Conservation (phyloP, 2,888 invertebrate species). For the Trileptium ribeirensis region DNA sequence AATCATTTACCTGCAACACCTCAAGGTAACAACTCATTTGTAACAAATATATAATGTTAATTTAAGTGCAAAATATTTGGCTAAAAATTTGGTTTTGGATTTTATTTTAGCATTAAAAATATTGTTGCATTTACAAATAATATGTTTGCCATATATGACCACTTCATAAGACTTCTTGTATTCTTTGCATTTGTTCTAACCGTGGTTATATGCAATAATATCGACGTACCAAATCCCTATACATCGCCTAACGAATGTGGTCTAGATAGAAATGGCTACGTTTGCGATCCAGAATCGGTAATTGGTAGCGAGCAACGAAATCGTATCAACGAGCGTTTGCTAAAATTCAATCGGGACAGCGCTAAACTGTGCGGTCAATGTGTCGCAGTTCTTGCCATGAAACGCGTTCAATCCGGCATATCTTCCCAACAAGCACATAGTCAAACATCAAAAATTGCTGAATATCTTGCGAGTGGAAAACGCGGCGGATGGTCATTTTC, state of each 20-base stretch:
- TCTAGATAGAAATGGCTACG: not conserved
- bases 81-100: too few species aligned
- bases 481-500: not conserved
- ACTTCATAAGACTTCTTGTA: too few species aligned
- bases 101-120: too few species aligned
- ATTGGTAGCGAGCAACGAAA: not conserved
- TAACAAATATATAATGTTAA: too few species aligned
- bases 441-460: not conserved
- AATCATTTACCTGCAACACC: too few species aligned
- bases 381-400: not conserved
- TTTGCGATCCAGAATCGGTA: not conserved
- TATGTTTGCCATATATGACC: too few species aligned
- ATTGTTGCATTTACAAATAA: too few species aligned
- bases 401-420: not conserved
- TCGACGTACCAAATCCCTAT: not conserved
- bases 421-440: not conserved
- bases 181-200: too few species aligned
- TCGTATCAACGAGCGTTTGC: not conserved
- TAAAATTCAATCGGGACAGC: not conserved
- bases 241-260: not conserved
- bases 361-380: not conserved
- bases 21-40: too few species aligned
- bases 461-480: not conserved
- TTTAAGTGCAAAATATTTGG: too few species aligned
- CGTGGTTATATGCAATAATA: too few species aligned